These are phyloP conservation scores for Drosophila buzzatii DNA, from an alignment of 2,888 invertebrate species.

Conservation along the genomic window DNA sequence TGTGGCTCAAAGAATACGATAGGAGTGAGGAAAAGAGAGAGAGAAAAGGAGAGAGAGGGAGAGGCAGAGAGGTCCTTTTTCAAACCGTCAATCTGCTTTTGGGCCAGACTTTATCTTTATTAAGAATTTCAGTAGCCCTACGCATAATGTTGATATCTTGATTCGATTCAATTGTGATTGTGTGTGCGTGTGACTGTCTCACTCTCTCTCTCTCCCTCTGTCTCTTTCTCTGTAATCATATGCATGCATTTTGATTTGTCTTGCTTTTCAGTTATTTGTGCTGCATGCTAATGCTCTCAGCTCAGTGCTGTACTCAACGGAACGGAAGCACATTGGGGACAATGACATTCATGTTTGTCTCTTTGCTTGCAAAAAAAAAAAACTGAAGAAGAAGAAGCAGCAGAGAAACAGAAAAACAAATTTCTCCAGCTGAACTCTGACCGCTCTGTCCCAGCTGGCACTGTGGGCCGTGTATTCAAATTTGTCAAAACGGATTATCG, in stretches of 20 bases:
- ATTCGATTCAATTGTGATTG: slow-evolving; percentile 65
- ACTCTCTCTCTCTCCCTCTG: background rate
- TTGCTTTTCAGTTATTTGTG: slow-evolving; percentile 70
- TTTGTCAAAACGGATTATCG: slow-evolving; percentile 83
- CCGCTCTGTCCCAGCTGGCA: slow-evolving; percentile 38
- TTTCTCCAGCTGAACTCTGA: slow-evolving; percentile 62
- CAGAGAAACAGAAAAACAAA: background rate
- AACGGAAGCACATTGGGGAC: slow-evolving; percentile 67
- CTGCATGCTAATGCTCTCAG: slow-evolving; percentile 72
- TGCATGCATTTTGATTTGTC: slow-evolving; percentile 76
- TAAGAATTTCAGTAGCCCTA: slow-evolving; percentile 82
- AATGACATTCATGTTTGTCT: slow-evolving; percentile 50
- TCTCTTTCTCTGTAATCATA: slow-evolving; percentile 45
- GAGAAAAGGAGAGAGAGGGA: slow-evolving; percentile 45
- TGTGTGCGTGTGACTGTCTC: slow-evolving; percentile 30
- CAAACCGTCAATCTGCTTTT: slow-evolving; percentile 44
- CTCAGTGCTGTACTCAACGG: slow-evolving; percentile 19
- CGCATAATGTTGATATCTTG: slow-evolving; percentile 72
- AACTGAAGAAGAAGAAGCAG: background rate
- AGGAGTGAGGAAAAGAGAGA: slow-evolving; percentile 46
- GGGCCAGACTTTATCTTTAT: slow-evolving; percentile 77
- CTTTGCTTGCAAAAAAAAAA: slow-evolving; percentile 28
- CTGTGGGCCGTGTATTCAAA: slow-evolving; percentile 66
- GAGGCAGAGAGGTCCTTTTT: slow-evolving; percentile 65
- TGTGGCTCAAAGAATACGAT: slow-evolving; percentile 39